Percentiles rank a stretch among this genome's conserved stretches.
phyloP scores from a whole-genome alignment of 2,888 invertebrate genomes.

The Dryobotodes eremita region DNA sequence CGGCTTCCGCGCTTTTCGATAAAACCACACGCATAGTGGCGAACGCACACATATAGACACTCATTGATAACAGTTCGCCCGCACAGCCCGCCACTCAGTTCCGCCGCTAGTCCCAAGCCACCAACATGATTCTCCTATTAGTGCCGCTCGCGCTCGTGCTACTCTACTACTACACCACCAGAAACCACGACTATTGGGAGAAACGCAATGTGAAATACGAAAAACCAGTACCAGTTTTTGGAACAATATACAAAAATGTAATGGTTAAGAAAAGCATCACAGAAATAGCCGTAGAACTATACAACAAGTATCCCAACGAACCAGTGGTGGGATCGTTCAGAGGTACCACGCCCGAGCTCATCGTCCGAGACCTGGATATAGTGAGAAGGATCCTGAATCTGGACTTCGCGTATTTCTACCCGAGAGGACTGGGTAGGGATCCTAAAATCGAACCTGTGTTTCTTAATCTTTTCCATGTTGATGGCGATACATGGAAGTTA shows the following conservation, averaged over 20 bases:
- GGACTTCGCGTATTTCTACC: conserved; percentile 79
- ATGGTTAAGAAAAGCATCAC: conserved; percentile 73
- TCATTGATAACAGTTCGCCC: conserved; percentile 32
- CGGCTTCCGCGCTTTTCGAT: no score
- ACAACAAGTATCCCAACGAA: conserved; percentile 79
- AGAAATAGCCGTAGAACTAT: conserved; percentile 73
- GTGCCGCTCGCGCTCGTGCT: conserved; percentile 61
- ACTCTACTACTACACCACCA: conserved; percentile 75
- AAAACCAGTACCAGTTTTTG: conserved; percentile 77
- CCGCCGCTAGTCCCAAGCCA: conserved; percentile 5
- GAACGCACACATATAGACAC: background rate
- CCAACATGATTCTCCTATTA: conserved; percentile 67
- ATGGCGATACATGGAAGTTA: conserved; percentile 83
- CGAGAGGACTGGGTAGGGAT: conserved; percentile 75
- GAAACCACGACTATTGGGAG: conserved; percentile 79
- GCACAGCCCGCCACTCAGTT: conserved; percentile 39
- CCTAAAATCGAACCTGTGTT: conserved; percentile 75
- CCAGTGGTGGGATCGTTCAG: conserved; percentile 81
- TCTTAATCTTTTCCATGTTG: conserved; percentile 77
- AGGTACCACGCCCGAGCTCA: conserved; percentile 77
- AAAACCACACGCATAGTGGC: background rate
- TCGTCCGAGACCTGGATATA: conserved; percentile 80
- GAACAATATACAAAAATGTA: conserved; percentile 75
- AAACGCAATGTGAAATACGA: conserved; percentile 80
- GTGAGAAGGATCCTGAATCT: conserved; percentile 74